Percentiles rank a stretch among this genome's conserved stretches.
These are phyloP conservation scores for Adelognathus sp. DNA, from an alignment of 2,888 invertebrate species.

Conservation along the genomic window DNA sequence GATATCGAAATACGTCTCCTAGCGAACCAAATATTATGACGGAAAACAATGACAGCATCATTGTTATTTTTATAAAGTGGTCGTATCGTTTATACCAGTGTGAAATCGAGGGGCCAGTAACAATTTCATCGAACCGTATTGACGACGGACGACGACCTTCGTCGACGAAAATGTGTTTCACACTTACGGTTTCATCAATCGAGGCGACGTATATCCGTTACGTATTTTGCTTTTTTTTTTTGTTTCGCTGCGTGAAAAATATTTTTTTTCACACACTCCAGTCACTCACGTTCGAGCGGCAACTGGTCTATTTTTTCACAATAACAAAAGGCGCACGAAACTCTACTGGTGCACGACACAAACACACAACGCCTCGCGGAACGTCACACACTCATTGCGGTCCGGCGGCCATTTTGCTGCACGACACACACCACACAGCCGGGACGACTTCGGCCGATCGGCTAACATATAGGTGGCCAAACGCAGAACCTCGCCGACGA, in stretches of 20 bases:
- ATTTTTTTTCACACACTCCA: too few species aligned
- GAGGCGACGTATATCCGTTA: neutral
- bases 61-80: too few species aligned
- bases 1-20: neutral
- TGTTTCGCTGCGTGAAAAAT: too few species aligned
- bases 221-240: too few species aligned
- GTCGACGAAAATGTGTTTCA: neutral
- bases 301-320: neutral
- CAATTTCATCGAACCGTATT: slow-evolving; percentile 12
- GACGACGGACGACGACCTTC: neutral
- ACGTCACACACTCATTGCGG: slow-evolving; percentile 74
- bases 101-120: neutral
- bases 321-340: slow-evolving; percentile 55
- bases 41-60: neutral
- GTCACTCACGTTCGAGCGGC: neutral
- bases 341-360: slow-evolving; percentile 68
- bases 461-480: too few species aligned
- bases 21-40: neutral
- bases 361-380: slow-evolving; percentile 73
- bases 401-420: slow-evolving; percentile 76
- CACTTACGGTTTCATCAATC: neutral
- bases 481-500: too few species aligned
- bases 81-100: too few species aligned
- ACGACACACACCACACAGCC: slow-evolving; percentile 62
- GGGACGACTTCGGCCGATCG: slow-evolving; percentile 59